phyloP scores from a whole-genome alignment of 2,113 vertebrate species.

The Asarcornis scutulata region DNA sequence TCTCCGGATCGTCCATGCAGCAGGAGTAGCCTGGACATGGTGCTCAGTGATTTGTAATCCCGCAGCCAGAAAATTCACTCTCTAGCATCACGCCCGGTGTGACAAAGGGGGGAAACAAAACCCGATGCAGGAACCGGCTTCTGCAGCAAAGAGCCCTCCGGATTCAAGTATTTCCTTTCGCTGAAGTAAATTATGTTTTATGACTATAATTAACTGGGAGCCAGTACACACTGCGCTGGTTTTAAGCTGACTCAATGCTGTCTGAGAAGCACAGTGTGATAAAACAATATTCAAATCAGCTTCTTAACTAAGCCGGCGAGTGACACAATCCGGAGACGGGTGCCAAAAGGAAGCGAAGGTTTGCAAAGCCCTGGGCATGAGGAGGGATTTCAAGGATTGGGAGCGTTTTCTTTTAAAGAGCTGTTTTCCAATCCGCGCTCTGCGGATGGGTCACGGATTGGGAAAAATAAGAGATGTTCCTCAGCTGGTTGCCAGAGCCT shows the following conservation, averaged over 20 bases:
- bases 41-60: not conserved
- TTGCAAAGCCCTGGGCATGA: not conserved
- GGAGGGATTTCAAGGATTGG: not conserved
- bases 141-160: not conserved
- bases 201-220: conserved; percentile 67
- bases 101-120: not conserved
- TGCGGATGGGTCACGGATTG: not conserved
- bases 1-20: not conserved
- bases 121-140: rapidly evolving
- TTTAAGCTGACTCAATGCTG: conserved; percentile 66
- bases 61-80: not conserved
- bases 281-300: conserved; percentile 67
- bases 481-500: not conserved
- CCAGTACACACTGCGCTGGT: conserved; percentile 47
- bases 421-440: not conserved
- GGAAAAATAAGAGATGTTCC: rapidly evolving
- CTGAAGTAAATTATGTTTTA: conserved; percentile 43
- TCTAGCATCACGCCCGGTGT: rapidly evolving
- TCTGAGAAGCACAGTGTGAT: conserved; percentile 52
- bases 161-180: conserved; percentile 42
- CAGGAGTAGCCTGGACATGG: rapidly evolving
- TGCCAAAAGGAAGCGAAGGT: conserved; percentile 30
- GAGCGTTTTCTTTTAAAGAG: not conserved
- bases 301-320: conserved; percentile 30
- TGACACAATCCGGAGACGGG: not conserved